Evolutionary conservation across 2,888 invertebrate genomes (phyloP).

Genomic region (Polyploca ridens): DNA sequence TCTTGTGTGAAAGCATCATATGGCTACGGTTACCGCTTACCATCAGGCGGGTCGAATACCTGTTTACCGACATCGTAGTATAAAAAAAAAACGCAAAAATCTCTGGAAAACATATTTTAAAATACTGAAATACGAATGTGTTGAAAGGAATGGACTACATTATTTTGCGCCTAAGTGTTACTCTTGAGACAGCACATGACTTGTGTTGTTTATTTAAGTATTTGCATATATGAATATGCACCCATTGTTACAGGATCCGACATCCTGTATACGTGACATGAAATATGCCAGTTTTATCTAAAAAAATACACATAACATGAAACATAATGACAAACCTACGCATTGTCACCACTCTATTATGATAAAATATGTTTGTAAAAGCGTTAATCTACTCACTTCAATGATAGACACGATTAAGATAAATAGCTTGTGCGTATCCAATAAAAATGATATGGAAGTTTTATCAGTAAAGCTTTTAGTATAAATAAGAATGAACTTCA

Average conservation of each 20-base stretch:
- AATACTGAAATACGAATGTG: neutral
- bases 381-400: neutral
- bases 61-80: too few relatives aligned
- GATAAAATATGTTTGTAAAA: neutral
- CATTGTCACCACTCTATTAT: neutral
- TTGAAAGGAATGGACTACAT: neutral
- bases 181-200: neutral
- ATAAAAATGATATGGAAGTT: neutral
- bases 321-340: neutral
- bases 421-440: neutral
- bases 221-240: slow-evolving; percentile 4
- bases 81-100: neutral
- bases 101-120: too few relatives aligned
- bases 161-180: neutral
- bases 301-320: slow-evolving; percentile 2
- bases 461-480: neutral
- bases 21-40: too few relatives aligned
- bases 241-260: neutral
- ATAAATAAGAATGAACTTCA: neutral
- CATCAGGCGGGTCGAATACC: too few relatives aligned
- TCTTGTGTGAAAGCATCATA: too few relatives aligned
- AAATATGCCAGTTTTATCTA: neutral
- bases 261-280: slow-evolving; percentile 9
- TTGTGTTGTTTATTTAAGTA: neutral
- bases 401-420: slow-evolving; percentile 3